Evolutionary conservation across 2,113 vertebrate species (phyloP).

Genomic region (Saimiri boliviensis): DNA sequence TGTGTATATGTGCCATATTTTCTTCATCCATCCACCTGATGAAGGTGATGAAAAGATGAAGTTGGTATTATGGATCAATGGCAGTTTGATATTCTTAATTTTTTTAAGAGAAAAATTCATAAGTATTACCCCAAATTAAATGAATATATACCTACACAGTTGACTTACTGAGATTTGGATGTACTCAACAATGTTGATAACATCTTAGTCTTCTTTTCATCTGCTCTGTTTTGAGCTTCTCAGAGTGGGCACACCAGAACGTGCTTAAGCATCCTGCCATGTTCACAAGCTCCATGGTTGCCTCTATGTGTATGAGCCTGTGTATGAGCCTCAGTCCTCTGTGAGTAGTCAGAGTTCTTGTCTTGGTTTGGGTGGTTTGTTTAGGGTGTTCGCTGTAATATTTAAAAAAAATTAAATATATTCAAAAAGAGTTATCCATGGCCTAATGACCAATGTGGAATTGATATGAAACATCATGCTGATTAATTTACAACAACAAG

Average conservation of each 20-base stretch:
- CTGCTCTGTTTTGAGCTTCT: neutral
- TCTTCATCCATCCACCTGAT: too few relatives aligned
- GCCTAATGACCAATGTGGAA: neutral
- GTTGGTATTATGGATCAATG: neutral
- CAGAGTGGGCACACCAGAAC: accelerated
- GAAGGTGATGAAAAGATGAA: too few relatives aligned
- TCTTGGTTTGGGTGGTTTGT: neutral
- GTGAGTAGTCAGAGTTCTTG: neutral
- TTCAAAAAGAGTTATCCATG: neutral
- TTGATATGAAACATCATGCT: neutral
- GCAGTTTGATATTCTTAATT: neutral
- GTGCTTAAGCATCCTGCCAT: accelerated
- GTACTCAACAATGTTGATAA: accelerated
- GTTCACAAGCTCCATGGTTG: neutral
- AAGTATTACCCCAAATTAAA: neutral
- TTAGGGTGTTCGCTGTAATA: neutral
- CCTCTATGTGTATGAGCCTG: neutral
- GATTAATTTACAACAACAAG: neutral
- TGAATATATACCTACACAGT: neutral
- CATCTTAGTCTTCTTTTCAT: neutral
- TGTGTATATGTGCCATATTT: too few relatives aligned
- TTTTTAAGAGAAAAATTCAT: neutral
- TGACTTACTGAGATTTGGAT: too few relatives aligned
- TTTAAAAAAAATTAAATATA: neutral
- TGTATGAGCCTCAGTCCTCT: too few relatives aligned